Percentiles rank a stretch among this genome's conserved stretches.
Conservation (phyloP, 2,888 invertebrate genomes). For the Dryadula phaetusa region DNA sequence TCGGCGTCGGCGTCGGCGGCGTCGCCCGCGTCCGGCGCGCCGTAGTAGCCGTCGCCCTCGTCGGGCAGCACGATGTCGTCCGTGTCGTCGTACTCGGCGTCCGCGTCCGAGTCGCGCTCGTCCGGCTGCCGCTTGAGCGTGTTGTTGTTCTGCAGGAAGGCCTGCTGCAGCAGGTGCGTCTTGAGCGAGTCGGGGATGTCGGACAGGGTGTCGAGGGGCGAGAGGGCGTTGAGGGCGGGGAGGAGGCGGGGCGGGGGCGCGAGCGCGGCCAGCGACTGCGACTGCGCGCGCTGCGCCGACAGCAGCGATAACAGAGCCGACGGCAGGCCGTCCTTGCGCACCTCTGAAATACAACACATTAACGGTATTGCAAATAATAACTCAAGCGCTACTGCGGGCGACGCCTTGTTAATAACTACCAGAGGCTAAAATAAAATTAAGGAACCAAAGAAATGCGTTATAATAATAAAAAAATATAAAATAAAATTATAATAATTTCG, state of each 20-base stretch:
- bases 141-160: constrained; percentile 75
- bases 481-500: constrained; percentile 64
- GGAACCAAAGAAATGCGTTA: constrained; percentile 85
- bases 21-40: constrained; percentile 61
- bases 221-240: constrained; percentile 49
- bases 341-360: constrained; percentile 79
- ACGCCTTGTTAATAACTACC: constrained; percentile 82
- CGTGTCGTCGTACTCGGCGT: constrained; percentile 78
- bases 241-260: constrained; percentile 60
- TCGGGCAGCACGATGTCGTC: constrained; percentile 81
- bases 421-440: constrained; percentile 82
- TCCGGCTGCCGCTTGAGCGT: constrained; percentile 61
- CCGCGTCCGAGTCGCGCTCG: constrained; percentile 76
- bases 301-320: constrained; percentile 79
- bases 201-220: constrained; percentile 55
- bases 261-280: constrained; percentile 59
- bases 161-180: constrained; percentile 69
- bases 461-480: constrained; percentile 67
- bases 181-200: constrained; percentile 66
- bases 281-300: constrained; percentile 67
- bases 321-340: constrained; percentile 70
- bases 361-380: constrained; percentile 77
- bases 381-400: constrained; percentile 75
- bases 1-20: constrained; percentile 49
- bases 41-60: constrained; percentile 58